Evolutionary conservation across 2,113 vertebrate genomes (phyloP).

Genomic region (Mustela nigripes): DNA sequence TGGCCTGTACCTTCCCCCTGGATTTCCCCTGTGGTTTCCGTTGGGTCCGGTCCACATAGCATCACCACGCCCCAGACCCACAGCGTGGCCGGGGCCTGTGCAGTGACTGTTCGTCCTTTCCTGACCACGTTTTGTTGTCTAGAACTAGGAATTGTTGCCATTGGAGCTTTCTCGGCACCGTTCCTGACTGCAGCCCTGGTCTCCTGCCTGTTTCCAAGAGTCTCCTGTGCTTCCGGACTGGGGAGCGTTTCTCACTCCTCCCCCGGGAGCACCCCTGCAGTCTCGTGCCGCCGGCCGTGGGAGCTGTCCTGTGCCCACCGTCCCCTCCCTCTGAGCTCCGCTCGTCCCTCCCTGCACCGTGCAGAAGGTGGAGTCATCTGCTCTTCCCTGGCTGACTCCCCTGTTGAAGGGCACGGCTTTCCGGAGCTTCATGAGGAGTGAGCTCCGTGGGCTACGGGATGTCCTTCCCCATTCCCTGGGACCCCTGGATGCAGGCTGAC

Average conservation of each 20-base stretch:
- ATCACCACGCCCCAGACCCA: rapidly evolving
- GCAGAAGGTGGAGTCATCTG: not conserved
- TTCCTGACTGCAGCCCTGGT: not conserved
- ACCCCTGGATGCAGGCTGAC: not conserved
- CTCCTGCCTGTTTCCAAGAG: not conserved
- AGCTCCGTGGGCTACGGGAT: rapidly evolving
- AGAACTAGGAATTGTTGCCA: not conserved
- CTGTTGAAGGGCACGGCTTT: not conserved
- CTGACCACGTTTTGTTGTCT: not conserved
- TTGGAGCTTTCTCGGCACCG: not conserved
- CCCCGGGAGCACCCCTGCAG: not conserved
- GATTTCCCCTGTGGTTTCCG: rapidly evolving
- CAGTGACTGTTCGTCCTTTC: not conserved
- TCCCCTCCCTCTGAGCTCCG: not conserved
- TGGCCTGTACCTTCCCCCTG: not conserved
- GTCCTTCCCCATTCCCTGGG: not conserved
- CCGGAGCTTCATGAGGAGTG: not conserved
- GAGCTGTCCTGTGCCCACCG: no score
- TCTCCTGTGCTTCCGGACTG: not conserved
- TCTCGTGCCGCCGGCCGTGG: not conserved
- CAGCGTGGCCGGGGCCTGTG: rapidly evolving
- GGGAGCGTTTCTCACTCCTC: not conserved
- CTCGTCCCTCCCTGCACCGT: rapidly evolving
- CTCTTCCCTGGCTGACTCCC: not conserved
- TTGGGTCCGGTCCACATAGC: no score